Evolutionary conservation across 2,888 invertebrate species (phyloP), one percentile per base, ranked within the genome.

Genomic region (Tachina lurida): DNA sequence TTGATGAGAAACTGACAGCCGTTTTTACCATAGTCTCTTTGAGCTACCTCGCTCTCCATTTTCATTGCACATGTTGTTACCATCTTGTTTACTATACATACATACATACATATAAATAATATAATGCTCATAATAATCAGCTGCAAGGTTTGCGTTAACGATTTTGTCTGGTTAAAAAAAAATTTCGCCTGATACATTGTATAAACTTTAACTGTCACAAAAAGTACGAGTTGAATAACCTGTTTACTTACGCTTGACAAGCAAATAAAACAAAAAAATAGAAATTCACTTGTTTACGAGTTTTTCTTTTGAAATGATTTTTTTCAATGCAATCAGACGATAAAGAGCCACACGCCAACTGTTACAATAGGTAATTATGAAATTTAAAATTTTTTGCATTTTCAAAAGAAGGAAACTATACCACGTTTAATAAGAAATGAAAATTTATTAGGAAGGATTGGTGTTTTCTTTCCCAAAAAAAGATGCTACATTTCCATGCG

Each of bases 1-100:
- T 89, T 89, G 91, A 92, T 90, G 90, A 89, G 89, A 90, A 92
- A 88, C 87, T 91, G 90, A 89, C 92, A 92, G 91, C 88, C 88
- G 88, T 82, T 76, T 81, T 63, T 68, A 68, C 56, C 76, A 80
- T 80, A 60, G 13, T 45, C 41, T 60, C 22, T 17, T 10, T 67
- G 15, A 49, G n/a, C 17, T 15, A 10, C 2, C 17, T 62, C 13
- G n/a, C 10, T n/a, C 22, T 31, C 10, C 7, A 2, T 58, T 47
- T 12, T 10, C 10, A 10, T 31, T 31, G 31, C 13, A 63, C 15
- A 71, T 58, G 8, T 60, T 49, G 52, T 47, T 56, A 63, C 12
- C 54, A 31, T 70, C 41, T 77, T 60, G 31, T 52, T 41, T 60
- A 17, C 39, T 19, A 3, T 45, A 58, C 56, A 1, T 13, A 67